Evolutionary conservation across 2,888 invertebrate genomes (phyloP), one percentile per base, ranked within the genome.

Genomic region (Tineola bisselliella): DNA sequence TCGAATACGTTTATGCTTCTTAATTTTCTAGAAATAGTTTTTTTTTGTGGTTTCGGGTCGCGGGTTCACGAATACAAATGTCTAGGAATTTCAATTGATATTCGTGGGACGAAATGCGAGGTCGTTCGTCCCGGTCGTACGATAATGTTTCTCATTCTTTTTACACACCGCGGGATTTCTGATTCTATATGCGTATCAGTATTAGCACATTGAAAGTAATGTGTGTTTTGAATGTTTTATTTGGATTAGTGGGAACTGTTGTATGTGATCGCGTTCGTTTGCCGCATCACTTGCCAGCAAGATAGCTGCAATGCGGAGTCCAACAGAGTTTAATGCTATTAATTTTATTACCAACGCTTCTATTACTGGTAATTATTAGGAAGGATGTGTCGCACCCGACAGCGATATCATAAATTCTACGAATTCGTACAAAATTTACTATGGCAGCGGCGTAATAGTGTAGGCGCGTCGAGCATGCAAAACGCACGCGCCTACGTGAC

Each of bases 91-190:
- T 17, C 11, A 64, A 79, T 86, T 84, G 75, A 80, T 86, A 86
- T 86, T 84, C 86, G 75, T 69, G 75, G 70, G 70, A 77, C 76
- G 70, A 66, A 67, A 69, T 61, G 75, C 68, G 79, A 86, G 86
- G 86, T 86, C 86, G 83, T 87, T 87, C 83, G 83, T 81, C 86
- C 86, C 86, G 86, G 84, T 68, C 76, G 80, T 82, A 69, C 79
- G 71, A 73, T 74, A 72, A 74, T 71, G 71, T 71, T 68, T 70
- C 70, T 71, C 75, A 78, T 77, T 75, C 79, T 80, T 79, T n/a
- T 76, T 72, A 75, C 75, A 72, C 73, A 72, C 76, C 77, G 74
- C 73, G 65, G 65, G 67, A 74, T 76, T 78, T 73, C 69, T 62
- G 72, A 84, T 81, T 80, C 81, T 64, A 68, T 65, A 65, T 74